phyloP scores from a whole-genome alignment of 2,113 vertebrate species.

The Solea senegalensis region DNA sequence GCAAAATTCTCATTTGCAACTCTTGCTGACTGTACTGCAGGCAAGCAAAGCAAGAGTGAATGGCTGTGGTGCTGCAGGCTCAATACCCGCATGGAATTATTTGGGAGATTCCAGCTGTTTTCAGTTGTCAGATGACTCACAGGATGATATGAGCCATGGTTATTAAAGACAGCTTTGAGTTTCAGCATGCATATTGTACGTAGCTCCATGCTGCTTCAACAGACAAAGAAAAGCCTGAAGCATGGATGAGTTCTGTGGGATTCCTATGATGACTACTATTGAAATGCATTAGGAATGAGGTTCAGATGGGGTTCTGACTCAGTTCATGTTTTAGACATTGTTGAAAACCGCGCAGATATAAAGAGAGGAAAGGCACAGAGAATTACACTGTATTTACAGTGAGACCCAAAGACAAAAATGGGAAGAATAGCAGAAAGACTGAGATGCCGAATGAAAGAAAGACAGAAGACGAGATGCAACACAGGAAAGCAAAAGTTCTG shows the following conservation, averaged over 20 bases:
- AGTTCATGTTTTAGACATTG: conserved; percentile 35
- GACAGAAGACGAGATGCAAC: conserved; percentile 26
- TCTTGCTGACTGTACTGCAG: conserved; percentile 8
- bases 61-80: conserved; percentile 14
- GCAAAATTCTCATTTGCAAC: conserved; percentile 23
- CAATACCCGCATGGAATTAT: conserved; percentile 28
- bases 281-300: conserved; percentile 57
- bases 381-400: conserved; percentile 26
- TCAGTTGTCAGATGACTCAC: conserved; percentile 22
- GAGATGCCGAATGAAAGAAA: conserved; percentile 12
- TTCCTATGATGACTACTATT: conserved; percentile 31
- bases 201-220: conserved; percentile 31
- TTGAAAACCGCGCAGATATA: conserved; percentile 28
- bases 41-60: conserved; percentile 14
- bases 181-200: conserved; percentile 14
- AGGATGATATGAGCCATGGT: conserved; percentile 21
- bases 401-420: conserved; percentile 29
- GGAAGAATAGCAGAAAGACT: conserved; percentile 29
- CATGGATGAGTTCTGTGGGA: conserved; percentile 25
- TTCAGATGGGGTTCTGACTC: conserved; percentile 49
- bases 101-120: conserved; percentile 50
- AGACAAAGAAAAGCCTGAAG: conserved; percentile 30
- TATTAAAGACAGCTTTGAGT: conserved; percentile 34
- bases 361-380: conserved; percentile 6
- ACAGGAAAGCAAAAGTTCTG: conserved; percentile 32